Percentiles rank a stretch among this genome's conserved stretches.
Conservation (phyloP, 2,888 invertebrate species). For the Corythucha ciliata region DNA sequence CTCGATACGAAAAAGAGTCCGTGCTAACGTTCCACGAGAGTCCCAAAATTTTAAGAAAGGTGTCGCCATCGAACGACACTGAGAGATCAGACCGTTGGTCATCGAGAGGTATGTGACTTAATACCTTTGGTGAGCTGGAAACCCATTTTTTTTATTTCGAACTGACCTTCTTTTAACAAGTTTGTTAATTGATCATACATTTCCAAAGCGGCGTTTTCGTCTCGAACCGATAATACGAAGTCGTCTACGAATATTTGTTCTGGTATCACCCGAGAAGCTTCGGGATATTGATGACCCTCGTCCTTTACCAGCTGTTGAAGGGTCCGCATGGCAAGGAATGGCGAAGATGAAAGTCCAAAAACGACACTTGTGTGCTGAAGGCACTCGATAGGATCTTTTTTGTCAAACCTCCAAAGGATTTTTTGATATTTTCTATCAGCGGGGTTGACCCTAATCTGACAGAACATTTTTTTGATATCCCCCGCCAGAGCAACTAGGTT, state of each 20-base stretch:
- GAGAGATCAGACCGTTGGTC: no score
- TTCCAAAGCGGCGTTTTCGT: no score
- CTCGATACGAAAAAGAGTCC: constrained; percentile 25
- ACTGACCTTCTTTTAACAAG: no score
- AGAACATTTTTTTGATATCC: constrained; percentile 10
- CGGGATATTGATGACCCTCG: constrained; percentile 4
- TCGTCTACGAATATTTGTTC: constrained; percentile 12
- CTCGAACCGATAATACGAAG: no score
- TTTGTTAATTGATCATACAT: no score
- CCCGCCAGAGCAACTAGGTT: constrained; percentile 2
- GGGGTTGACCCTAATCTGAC: constrained; percentile 5
- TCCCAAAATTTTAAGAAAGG: constrained; percentile 28
- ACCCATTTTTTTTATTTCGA: no score
- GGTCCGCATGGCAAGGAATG: constrained; percentile 5
- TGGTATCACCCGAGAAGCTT: not conserved
- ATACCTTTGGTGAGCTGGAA: no score
- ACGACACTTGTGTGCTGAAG: not conserved
- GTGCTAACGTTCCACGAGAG: constrained; percentile 26
- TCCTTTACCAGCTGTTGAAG: not conserved
- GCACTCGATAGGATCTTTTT: not conserved
- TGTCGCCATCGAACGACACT: constrained; percentile 19
- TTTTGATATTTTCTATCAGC: not conserved
- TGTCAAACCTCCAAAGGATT: constrained; percentile 8
- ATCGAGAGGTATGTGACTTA: no score
- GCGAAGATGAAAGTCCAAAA: constrained; percentile 11